Evolutionary conservation across 2,888 invertebrate genomes (phyloP), one percentile per base, ranked within the genome.

Genomic region (Ryuthela nishihirai): DNA sequence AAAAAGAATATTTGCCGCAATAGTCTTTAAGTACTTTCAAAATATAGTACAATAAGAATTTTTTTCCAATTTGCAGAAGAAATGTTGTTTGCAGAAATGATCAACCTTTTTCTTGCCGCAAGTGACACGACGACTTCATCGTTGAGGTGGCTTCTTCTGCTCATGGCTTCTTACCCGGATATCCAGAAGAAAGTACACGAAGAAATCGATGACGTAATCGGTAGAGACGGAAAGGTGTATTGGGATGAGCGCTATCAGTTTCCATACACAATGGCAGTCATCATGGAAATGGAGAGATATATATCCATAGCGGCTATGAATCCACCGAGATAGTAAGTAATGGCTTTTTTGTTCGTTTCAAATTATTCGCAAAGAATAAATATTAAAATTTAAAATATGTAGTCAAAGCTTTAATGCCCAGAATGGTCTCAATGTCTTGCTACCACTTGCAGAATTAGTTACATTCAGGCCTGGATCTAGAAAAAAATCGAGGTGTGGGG

Each of bases 231-330:
- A 24, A 23, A 26, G 52, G 84, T 85, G 0, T 71, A 72, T 1
- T 72, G 82, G 3, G 73, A 74, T 21, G 83, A 85, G 67, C 76
- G 80, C 69, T 64, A 72, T 72, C 87, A 87, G 46, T 81, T 90
- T 82, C 87, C 88, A 0, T 90, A 87, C 70, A 81, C 85, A 56
- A 87, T 87, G 70, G 87, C 87, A 0, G 78, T 88, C 7, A 84
- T 86, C 0, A 76, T 85, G 67, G 90, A 91, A 72, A 81, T 85
- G 0, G 72, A 89, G 1, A 79, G 91, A 39, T 83, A 87, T 76
- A 88, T 89, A 70, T 43, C 64, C 7, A 54, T 64, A 9, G 34
- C 44, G 7, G 53, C 65, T 1, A 48, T 65, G 7, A 63, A 59
- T 29, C 58, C 64, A 5, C 58, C 56, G 4, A 44, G 65, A 59